These are phyloP conservation scores for Psilopsiagon aurifrons DNA, from an alignment of 2,113 vertebrate genomes.

Conservation along the genomic window DNA sequence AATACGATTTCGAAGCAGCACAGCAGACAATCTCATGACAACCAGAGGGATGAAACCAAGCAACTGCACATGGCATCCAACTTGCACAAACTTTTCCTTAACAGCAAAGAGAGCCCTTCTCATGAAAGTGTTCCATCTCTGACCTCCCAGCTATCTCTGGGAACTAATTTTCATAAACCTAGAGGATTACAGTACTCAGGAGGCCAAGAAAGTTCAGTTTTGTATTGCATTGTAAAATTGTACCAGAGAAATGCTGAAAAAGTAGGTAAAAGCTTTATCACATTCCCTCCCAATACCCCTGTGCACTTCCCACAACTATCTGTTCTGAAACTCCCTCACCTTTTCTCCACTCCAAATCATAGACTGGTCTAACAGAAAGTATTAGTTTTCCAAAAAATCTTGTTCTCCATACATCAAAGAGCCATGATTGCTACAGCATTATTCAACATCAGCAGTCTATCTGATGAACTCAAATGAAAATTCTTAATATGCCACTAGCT, in stretches of 20 bases:
- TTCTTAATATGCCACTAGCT: not conserved
- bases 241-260: not conserved
- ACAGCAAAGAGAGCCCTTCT: not conserved
- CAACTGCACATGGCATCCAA: not conserved
- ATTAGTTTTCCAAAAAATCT: not conserved
- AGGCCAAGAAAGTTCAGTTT: not conserved
- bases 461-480: not conserved
- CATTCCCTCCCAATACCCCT: not conserved
- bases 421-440: not conserved
- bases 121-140: not conserved
- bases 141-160: not conserved
- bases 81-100: not conserved
- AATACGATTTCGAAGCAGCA: not conserved
- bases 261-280: not conserved
- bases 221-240: not conserved
- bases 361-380: not conserved
- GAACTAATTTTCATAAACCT: not conserved
- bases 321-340: not conserved
- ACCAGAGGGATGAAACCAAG: conserved; percentile 17
- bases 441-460: not conserved
- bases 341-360: not conserved
- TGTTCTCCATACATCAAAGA: not conserved
- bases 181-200: not conserved
- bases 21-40: not conserved
- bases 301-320: not conserved